A percentile compares a stretch with the other conserved stretches of the same genome.
Evolutionary conservation across 2,797 vertebrate species (phyloP).

Genomic region (Linurgus olivaceus): DNA sequence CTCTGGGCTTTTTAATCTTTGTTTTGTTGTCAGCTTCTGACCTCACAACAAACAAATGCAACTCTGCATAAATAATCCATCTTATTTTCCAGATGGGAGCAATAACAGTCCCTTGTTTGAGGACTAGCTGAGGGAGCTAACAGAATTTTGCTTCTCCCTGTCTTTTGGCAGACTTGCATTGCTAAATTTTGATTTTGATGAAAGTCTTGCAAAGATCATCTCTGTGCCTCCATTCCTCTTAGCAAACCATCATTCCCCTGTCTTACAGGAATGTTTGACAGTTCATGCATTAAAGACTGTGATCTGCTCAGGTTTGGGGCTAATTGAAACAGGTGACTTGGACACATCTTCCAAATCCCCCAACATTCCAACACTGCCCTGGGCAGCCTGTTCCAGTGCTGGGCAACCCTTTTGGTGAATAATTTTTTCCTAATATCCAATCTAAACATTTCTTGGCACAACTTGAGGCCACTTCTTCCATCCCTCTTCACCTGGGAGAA

Average conservation of each 20-base stretch:
- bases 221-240: background rate
- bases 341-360: background rate
- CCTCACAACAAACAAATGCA: background rate
- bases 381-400: background rate
- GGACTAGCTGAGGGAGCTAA: background rate
- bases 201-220: background rate
- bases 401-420: background rate
- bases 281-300: background rate
- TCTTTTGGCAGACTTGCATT: background rate
- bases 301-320: background rate
- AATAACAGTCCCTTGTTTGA: background rate
- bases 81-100: background rate
- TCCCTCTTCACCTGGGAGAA: background rate
- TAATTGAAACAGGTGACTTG: background rate
- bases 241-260: background rate
- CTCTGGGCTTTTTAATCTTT: background rate
- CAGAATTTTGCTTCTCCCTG: background rate
- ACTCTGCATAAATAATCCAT: background rate
- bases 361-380: background rate
- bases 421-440: background rate
- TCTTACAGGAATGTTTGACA: background rate
- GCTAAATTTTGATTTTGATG: background rate
- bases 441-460: background rate
- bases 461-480: background rate
- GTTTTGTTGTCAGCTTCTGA: background rate